Evolutionary conservation across 2,797 vertebrate species (phyloP).

Genomic region (Alexandromys oeconomus): DNA sequence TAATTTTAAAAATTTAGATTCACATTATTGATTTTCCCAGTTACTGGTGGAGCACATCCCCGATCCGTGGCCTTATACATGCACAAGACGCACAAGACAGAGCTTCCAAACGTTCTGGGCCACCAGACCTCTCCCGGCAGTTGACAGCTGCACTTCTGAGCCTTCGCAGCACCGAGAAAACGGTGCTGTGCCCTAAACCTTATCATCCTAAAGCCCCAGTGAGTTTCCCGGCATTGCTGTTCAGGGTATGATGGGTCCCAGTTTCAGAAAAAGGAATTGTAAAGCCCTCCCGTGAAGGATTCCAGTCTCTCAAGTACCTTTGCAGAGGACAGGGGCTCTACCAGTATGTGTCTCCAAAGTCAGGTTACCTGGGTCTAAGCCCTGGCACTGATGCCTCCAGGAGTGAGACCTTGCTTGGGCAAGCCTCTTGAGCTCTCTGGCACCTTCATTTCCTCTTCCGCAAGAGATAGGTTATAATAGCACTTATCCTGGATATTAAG

Average conservation of each 20-base stretch:
- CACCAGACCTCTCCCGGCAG: not conserved
- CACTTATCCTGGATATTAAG: not conserved
- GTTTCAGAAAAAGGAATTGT: not conserved
- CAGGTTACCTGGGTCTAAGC: not conserved
- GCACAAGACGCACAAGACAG: not conserved
- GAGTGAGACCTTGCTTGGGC: not conserved
- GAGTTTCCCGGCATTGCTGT: rapidly evolving
- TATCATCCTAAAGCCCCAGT: not conserved
- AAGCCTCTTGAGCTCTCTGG: not conserved
- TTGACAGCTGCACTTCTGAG: not conserved
- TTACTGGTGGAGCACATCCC: not conserved
- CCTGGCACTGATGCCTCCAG: not conserved
- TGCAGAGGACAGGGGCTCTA: not conserved
- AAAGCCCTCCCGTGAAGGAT: not conserved
- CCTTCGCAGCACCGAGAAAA: not conserved
- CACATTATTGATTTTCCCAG: not conserved
- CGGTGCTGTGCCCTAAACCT: not conserved
- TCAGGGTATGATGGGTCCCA: not conserved
- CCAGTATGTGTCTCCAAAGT: not conserved
- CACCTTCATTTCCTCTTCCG: not conserved
- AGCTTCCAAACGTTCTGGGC: not conserved
- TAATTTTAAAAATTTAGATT: not conserved
- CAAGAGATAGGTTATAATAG: not conserved
- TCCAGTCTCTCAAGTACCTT: rapidly evolving
- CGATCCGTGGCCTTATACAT: not conserved